Percentiles rank a stretch among this genome's conserved stretches.
Evolutionary conservation across 92 coral and sea anemone genomes (phyloP).

Genomic region (Blastomussa wellsi): DNA sequence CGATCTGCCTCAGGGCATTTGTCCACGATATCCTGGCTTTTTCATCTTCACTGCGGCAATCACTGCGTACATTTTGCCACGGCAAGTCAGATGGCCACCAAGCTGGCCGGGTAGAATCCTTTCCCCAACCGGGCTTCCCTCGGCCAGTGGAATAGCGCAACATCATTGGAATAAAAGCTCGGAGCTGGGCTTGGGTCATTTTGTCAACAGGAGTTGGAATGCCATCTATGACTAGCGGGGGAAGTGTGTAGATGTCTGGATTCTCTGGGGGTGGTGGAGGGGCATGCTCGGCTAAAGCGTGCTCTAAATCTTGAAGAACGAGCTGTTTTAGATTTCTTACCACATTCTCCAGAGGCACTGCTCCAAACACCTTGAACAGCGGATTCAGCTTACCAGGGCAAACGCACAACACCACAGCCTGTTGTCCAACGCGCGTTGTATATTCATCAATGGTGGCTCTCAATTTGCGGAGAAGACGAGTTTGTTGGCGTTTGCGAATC

Average conservation of each 20-base stretch:
- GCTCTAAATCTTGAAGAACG: slow-evolving; percentile 89
- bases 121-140: slow-evolving; percentile 99
- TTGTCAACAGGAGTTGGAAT: slow-evolving; percentile 99
- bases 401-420: slow-evolving; percentile 95
- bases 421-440: slow-evolving; percentile 99
- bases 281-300: slow-evolving; percentile 94
- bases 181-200: slow-evolving; percentile 99
- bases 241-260: slow-evolving; percentile 86
- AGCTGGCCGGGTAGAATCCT: slow-evolving; percentile 92
- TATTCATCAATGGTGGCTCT: slow-evolving; percentile 96
- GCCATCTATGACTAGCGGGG: slow-evolving; percentile 96
- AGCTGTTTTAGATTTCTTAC: slow-evolving; percentile 89
- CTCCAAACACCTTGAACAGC: slow-evolving; percentile 95
- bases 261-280: slow-evolving; percentile 96
- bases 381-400: slow-evolving; percentile 99
- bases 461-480: slow-evolving; percentile 91
- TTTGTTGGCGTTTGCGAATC: slow-evolving; percentile 98
- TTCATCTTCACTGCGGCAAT: slow-evolving; percentile 94
- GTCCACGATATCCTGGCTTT: slow-evolving; percentile 99
- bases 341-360: slow-evolving; percentile 96
- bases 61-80: slow-evolving; percentile 99
- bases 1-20: slow-evolving; percentile 92
- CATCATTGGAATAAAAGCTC: slow-evolving; percentile 99
- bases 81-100: slow-evolving; percentile 99
- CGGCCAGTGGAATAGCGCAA: slow-evolving; percentile 98